Evolutionary conservation across 2,113 vertebrate species (phyloP), one percentile per base, ranked within the genome.

Genomic region (Paraplagusia blochii): DNA sequence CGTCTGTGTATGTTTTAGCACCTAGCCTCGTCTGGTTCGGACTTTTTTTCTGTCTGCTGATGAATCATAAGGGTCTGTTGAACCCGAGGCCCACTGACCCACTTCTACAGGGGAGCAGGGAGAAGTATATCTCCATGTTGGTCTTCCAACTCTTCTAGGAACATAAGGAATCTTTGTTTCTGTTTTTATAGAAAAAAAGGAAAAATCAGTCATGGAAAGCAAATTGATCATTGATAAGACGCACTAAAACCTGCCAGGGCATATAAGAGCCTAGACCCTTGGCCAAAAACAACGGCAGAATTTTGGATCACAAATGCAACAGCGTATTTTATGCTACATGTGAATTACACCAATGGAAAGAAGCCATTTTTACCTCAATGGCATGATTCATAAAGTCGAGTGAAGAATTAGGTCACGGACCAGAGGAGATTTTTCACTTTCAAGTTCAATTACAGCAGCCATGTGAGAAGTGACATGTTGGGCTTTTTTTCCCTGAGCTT

Each of bases 21-120:
- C 34, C 15, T 49, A 53, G 19, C 53, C 44, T 62, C 11, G 46
- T 17, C 40, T 55, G 16, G 35, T 22, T 66, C 58, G 58, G 69
- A 71, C 53, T 47, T 19, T n/a, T 64, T 65, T 16, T 8, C 49
- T 0, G 44, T 44, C 43, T 44, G 50, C 10, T 13, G 2, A 7
- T 44, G 18, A 63, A 54, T 53, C 36, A 46, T 7, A 16, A 52
- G 48, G 18, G 53, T 10, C 33, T 35, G 17, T 11, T 15, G 44
- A 3, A 22, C 17, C 17, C 11, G 49, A 62, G 61, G 52, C 56
- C 57, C 66, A 42, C 36, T 49, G 29, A 59, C 58, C 44, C 40
- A 50, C 60, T 59, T 55, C 15, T 3, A 47, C n/a, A 33, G 38
- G 38, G 4, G 52, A 49, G 5, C 22, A 18, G 5, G 42, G 16